Evolutionary conservation across 1,140 invertebrate species (phyloP), one percentile per base, ranked within the genome.

Genomic region (Drosophila asahinai): DNA sequence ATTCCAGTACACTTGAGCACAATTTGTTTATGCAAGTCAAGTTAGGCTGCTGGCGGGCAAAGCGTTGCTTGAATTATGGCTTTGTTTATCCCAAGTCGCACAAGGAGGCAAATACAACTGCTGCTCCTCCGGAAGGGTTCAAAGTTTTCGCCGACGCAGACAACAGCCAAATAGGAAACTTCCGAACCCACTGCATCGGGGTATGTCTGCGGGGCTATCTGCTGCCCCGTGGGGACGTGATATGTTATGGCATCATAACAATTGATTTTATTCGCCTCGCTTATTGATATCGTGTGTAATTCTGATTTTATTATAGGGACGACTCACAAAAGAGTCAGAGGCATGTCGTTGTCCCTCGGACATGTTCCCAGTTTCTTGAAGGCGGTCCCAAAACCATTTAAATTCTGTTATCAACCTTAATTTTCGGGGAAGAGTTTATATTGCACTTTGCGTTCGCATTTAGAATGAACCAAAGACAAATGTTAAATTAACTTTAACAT

Each of bases 21-120:
- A 87, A 86, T 86, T 86, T 86, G 83, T 83, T 80, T 86, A 86
- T 87, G 83, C 83, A 86, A 87, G 84, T 87, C 68, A 73, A 87
- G 83, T 43, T 77, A 54, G 58, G 54, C 76, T 66, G 76, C 64
- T 65, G 66, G 64, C 64, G 71, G 76, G 77, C 67, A 86, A 87
- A 76, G 77, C 83, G 83, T 87, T 89, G 73, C 84, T 89, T 89
- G 84, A 89, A 79, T 89, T 89, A 89, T 89, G 81, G 81, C 84
- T 89, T 89, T 89, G 84, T 89, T 89, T 89, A 89, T 89, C 83
- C 84, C 84, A 80, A 89, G 65, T 87, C 64, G 80, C 54, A 77
- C 68, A 63, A 78, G 66, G 64, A 68, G 45, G 61, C 72, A 78
- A 87, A 75, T 57, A 79, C 62, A 72, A 79, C 66, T 75, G 48